A percentile compares a stretch with the other conserved stretches of the same genome.
Conservation (phyloP, 2,888 invertebrate genomes). For the Drosophila picticornis region DNA sequence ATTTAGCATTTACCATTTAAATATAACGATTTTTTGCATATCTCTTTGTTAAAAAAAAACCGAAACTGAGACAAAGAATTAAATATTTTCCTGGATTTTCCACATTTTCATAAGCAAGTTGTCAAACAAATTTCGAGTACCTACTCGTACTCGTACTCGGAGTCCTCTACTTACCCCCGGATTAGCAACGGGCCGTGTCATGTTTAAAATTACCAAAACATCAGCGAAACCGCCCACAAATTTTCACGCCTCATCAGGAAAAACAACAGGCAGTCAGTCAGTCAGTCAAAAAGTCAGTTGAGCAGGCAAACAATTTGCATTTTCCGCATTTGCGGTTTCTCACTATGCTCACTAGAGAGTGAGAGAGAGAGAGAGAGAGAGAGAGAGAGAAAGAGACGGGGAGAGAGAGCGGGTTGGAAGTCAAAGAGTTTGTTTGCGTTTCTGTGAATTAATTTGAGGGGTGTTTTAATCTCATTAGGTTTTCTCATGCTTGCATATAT, state of each 20-base stretch:
- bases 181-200: slow-evolving; percentile 49
- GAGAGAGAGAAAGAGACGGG: not conserved
- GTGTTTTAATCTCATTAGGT: slow-evolving; percentile 81
- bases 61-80: slow-evolving; percentile 14
- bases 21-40: not conserved
- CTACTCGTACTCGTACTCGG: slow-evolving; percentile 17
- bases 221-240: slow-evolving; percentile 73
- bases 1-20: not conserved
- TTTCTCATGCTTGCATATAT: slow-evolving; percentile 41
- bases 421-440: slow-evolving; percentile 46
- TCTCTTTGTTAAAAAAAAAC: not conserved
- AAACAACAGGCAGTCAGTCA: slow-evolving; percentile 27
- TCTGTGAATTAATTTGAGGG: slow-evolving; percentile 78
- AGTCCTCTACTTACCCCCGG: slow-evolving; percentile 23
- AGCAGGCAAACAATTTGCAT: slow-evolving; percentile 68
- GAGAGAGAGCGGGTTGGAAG: not conserved
- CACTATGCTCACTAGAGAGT: slow-evolving; percentile 42
- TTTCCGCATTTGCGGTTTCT: slow-evolving; percentile 76
- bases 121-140: slow-evolving; percentile 63
- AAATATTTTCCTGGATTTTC: slow-evolving; percentile 6
- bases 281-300: slow-evolving; percentile 12
- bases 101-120: slow-evolving; percentile 53
- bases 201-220: slow-evolving; percentile 54
- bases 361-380: not conserved
- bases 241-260: slow-evolving; percentile 70